A percentile compares a stretch with the other conserved stretches of the same genome.
Conservation (phyloP, 2,797 vertebrate species). For the Sebastes nivosus region DNA sequence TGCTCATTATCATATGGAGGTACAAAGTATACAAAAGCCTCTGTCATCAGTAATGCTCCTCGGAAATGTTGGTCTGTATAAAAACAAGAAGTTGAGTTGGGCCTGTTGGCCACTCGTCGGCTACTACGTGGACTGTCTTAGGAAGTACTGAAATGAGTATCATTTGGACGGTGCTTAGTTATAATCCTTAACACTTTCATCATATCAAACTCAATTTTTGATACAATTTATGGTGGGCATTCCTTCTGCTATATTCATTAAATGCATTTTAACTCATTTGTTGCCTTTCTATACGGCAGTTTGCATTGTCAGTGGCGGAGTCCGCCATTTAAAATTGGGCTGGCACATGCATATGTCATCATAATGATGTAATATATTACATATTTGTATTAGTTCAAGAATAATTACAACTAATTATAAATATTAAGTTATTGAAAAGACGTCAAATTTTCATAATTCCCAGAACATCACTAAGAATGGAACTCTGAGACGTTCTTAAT, state of each 20-base stretch:
- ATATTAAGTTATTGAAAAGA: background rate
- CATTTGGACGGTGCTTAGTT: background rate
- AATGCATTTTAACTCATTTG: background rate
- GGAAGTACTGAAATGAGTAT: background rate
- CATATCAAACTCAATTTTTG: background rate
- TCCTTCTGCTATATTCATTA: background rate
- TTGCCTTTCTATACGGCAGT: background rate
- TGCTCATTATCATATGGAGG: slow-evolving; percentile 16
- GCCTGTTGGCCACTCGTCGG: background rate
- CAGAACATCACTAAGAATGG: background rate
- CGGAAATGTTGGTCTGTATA: background rate
- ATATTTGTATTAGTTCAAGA: background rate
- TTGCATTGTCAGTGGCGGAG: background rate
- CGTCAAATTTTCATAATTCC: background rate
- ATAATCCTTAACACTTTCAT: background rate
- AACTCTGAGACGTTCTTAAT: background rate
- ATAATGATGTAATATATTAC: background rate
- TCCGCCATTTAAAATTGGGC: background rate
- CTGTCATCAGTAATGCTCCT: background rate
- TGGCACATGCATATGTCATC: background rate
- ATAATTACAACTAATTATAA: background rate
- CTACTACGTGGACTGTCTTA: background rate
- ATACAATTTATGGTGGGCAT: background rate
- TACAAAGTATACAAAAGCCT: slow-evolving; percentile 48
- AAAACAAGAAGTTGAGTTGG: background rate